These are phyloP conservation scores for Cossypha heuglini DNA, from an alignment of 2,797 vertebrate species.

Conservation along the genomic window DNA sequence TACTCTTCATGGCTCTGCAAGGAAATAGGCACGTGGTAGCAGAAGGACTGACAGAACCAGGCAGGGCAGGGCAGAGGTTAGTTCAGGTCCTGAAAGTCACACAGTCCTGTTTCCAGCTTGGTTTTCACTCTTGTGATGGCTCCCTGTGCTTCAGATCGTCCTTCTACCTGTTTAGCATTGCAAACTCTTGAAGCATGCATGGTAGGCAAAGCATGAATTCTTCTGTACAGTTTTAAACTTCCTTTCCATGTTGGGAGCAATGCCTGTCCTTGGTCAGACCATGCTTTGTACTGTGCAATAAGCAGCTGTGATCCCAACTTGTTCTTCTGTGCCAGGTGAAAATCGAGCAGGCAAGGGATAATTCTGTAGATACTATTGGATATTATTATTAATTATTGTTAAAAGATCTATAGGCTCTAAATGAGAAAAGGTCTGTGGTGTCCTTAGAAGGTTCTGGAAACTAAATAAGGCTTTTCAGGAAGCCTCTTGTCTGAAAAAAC, in stretches of 20 bases:
- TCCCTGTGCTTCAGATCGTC: background rate
- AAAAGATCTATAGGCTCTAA: background rate
- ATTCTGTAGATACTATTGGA: background rate
- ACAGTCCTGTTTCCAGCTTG: background rate
- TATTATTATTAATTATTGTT: background rate
- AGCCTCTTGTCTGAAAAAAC: background rate
- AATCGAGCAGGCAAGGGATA: background rate
- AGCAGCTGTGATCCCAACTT: background rate
- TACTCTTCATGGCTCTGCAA: background rate
- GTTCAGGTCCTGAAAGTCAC: background rate
- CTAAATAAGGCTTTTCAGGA: background rate
- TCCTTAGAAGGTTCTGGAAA: background rate
- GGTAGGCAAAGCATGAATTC: background rate
- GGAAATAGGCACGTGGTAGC: background rate
- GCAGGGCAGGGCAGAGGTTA: background rate
- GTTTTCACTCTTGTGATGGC: background rate
- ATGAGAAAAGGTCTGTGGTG: accelerated
- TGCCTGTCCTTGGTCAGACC: background rate
- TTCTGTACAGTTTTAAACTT: background rate
- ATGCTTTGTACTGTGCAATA: background rate
- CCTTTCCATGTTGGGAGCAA: background rate
- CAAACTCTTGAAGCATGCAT: accelerated
- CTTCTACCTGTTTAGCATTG: background rate
- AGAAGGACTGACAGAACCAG: background rate
- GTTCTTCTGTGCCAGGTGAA: background rate